phyloP scores from a whole-genome alignment of 2,888 invertebrate genomes.

The Drosophila dives region DNA sequence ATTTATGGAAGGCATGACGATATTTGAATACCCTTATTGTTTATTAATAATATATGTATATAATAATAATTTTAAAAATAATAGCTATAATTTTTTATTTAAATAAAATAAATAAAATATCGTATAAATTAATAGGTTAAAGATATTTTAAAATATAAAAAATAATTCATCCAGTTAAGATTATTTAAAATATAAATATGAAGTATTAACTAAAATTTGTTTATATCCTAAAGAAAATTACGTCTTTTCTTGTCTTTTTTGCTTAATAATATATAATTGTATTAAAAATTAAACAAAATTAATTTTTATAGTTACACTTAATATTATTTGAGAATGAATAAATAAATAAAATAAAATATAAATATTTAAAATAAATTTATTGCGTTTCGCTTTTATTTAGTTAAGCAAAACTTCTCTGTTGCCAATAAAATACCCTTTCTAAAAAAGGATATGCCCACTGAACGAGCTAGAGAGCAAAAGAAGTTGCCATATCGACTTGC shows the following conservation, averaged over 20 bases:
- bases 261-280: too few relatives aligned
- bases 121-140: too few relatives aligned
- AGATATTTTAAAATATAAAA: neutral
- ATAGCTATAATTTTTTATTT: rapidly evolving
- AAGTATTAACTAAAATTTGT: too few relatives aligned
- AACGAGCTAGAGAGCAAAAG: neutral
- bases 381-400: neutral
- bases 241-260: too few relatives aligned
- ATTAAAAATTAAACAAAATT: neutral
- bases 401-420: neutral
- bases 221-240: neutral
- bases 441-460: constrained; percentile 1
- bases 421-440: neutral
- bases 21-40: constrained; percentile 8
- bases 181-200: too few relatives aligned
- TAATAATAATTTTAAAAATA: neutral
- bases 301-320: neutral
- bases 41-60: neutral
- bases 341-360: neutral
- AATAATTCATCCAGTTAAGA: neutral
- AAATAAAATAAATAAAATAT: neutral
- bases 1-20: too few relatives aligned
- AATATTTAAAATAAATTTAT: rapidly evolving
- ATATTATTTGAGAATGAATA: too few relatives aligned
- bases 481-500: constrained; percentile 5